phyloP scores from a whole-genome alignment of 2,797 vertebrate genomes.

The Trachurus trachurus region DNA sequence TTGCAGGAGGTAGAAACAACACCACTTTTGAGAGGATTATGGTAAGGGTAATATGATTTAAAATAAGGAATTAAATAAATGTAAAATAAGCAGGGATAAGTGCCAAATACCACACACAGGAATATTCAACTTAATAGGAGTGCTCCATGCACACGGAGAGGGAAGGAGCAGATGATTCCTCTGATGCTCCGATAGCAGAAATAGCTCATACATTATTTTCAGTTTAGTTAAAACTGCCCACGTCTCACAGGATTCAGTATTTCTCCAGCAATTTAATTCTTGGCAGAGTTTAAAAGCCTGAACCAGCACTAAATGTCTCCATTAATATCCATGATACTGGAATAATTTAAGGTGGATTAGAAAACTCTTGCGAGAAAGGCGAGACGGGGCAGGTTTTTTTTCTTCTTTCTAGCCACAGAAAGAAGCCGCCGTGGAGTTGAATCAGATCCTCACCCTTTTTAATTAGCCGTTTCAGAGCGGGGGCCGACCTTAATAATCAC shows the following conservation, averaged over 20 bases:
- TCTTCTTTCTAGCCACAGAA: not conserved
- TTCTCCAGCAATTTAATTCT: conserved; percentile 13
- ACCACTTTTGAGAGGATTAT: not conserved
- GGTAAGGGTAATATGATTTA: not conserved
- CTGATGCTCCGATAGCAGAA: not conserved
- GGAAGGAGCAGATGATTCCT: not conserved
- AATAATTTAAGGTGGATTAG: conserved; percentile 39
- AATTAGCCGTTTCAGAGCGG: conserved; percentile 44
- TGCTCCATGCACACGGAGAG: not conserved
- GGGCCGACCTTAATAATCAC: conserved; percentile 50
- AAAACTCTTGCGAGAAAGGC: conserved; percentile 5
- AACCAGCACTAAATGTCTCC: conserved; percentile 30
- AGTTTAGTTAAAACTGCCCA: not conserved
- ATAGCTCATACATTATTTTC: not conserved
- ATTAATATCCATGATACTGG: conserved; percentile 35
- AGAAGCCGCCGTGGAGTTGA: conserved; percentile 27
- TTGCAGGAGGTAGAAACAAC: not conserved
- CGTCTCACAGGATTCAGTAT: conserved; percentile 17
- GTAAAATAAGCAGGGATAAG: not conserved
- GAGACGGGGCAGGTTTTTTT: not conserved
- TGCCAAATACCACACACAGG: not conserved
- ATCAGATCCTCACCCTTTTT: conserved; percentile 28
- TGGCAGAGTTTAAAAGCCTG: conserved; percentile 19
- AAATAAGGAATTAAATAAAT: not conserved
- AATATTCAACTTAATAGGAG: not conserved